phyloP scores from a whole-genome alignment of 2,797 vertebrate genomes.

The Salarias fasciatus region DNA sequence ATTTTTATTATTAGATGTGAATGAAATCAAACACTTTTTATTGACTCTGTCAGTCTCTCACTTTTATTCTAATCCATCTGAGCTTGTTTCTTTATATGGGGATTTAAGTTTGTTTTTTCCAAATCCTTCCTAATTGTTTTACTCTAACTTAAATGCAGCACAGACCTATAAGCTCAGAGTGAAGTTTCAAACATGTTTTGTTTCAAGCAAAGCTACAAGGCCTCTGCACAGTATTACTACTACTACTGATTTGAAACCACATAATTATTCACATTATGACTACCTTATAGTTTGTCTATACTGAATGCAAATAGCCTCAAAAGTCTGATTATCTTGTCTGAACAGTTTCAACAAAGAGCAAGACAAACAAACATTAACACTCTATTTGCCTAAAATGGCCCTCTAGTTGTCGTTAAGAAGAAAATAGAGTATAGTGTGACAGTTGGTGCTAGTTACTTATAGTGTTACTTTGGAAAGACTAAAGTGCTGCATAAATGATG shows the following conservation, averaged over 20 bases:
- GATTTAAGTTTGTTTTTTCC: slow-evolving; percentile 16
- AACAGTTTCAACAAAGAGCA: slow-evolving; percentile 46
- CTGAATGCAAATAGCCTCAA: slow-evolving; percentile 51
- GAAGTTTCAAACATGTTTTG: slow-evolving; percentile 12
- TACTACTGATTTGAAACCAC: too few relatives aligned
- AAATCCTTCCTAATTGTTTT: slow-evolving; percentile 8
- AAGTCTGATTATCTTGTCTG: slow-evolving; percentile 59
- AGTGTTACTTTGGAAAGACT: slow-evolving; percentile 56
- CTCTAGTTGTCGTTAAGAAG: slow-evolving; percentile 49
- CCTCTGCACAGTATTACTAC: too few relatives aligned
- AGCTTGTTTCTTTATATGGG: slow-evolving; percentile 13
- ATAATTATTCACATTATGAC: too few relatives aligned
- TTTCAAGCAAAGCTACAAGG: too few relatives aligned
- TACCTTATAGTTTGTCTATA: too few relatives aligned
- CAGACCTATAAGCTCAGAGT: background rate
- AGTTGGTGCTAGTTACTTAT: slow-evolving; percentile 1
- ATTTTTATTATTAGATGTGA: slow-evolving; percentile 29
- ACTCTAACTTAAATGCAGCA: background rate
- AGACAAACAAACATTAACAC: slow-evolving; percentile 68
- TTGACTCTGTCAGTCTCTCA: slow-evolving; percentile 19
- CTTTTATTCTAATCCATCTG: slow-evolving; percentile 25
- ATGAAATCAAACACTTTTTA: slow-evolving; percentile 7
- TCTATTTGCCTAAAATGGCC: slow-evolving; percentile 43
- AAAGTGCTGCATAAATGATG: slow-evolving; percentile 51
- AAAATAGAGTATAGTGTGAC: slow-evolving; percentile 36